Evolutionary conservation across 2,113 vertebrate species (phyloP), one percentile per base, ranked within the genome.

Genomic region (Siphamia tubifer): DNA sequence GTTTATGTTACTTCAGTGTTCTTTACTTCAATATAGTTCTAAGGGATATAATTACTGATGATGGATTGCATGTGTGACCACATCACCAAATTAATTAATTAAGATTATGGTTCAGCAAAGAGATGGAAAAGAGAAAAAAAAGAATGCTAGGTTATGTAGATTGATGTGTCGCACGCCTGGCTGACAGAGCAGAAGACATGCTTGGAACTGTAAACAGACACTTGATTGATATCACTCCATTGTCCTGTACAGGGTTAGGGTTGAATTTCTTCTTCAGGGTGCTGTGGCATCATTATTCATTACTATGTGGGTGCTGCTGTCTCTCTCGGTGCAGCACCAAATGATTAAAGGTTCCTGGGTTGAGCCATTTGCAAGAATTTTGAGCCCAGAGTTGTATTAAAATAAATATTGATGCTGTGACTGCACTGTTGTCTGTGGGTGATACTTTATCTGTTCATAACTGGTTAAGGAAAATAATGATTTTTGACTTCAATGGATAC

Each of bases 161-260:
- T 73, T 69, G 67, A 88, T 84, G 76, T 64, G 73, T 74, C 56
- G 61, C 38, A 47, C 32, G 16, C 57, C 36, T 42, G 30, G 49
- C 24, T 49, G 78, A 75, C 71, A 40, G 74, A 57, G 63, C 53
- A 28, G 60, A 38, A 64, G 54, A 44, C 54, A 48, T 54, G 49
- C 35, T 58, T 39, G 49, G 44, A 36, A 72, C 62, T 69, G 63
- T 70, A 78, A 80, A 63, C 68, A 57, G 23, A 68, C 68, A 55
- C 43, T 62, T 77, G 83, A 84, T 73, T 77, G 70, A 82, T 86
- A 42, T 30, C 25, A n/a, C 43, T 44, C 21, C 47, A 54, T 74
- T 40, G 39, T 77, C 44, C 24, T 31, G 38, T 70, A 31, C 39
- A 49, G 43, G 36, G 24, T 67, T 38, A 35, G 39, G 20, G 74